A percentile compares a stretch with the other conserved stretches of the same genome.
These are phyloP conservation scores for Sciaenops ocellatus DNA, from an alignment of 2,797 vertebrate genomes.

Conservation along the genomic window DNA sequence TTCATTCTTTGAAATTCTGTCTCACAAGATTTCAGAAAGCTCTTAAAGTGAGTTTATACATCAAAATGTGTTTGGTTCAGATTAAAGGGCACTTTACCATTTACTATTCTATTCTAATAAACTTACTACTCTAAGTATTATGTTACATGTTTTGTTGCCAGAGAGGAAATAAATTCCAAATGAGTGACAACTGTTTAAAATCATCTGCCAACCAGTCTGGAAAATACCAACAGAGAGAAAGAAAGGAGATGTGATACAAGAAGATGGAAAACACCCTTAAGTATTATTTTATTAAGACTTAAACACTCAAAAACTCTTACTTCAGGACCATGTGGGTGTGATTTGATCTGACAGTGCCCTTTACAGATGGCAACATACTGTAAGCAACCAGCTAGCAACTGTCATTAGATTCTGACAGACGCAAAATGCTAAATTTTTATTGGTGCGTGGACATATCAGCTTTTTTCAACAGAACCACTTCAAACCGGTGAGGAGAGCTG, in stretches of 20 bases:
- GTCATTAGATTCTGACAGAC: background rate
- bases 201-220: background rate
- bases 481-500: background rate
- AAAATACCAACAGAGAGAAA: background rate
- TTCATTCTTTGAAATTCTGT: background rate
- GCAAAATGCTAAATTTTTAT: background rate
- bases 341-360: background rate
- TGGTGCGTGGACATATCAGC: background rate
- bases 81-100: background rate
- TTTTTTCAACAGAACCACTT: background rate
- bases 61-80: background rate
- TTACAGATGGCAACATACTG: background rate
- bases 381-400: background rate
- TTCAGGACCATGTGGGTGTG: background rate
- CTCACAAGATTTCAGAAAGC: background rate
- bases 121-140: too few relatives aligned
- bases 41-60: background rate
- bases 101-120: too few relatives aligned
- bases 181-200: background rate
- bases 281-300: background rate
- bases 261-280: background rate
- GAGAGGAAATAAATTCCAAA: background rate
- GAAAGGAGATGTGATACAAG: background rate
- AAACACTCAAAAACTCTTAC: background rate
- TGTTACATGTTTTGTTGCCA: background rate